Evolutionary conservation across 30 jellyfish, hydroid and myxozoan genomes (phyloP).

Genomic region (Haliclystus octoradiatus): DNA sequence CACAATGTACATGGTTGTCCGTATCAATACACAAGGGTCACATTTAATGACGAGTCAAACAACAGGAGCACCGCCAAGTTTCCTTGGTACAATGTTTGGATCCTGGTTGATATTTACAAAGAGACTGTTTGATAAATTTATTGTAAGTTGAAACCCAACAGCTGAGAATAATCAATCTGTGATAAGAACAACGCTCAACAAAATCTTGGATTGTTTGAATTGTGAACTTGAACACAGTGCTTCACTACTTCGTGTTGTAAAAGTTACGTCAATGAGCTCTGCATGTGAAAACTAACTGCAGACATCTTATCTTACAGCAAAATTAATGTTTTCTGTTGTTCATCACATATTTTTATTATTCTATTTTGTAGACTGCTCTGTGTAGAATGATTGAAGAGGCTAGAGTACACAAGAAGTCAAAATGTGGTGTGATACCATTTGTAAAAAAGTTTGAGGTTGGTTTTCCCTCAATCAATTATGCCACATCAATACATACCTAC

Average conservation of each 20-base stretch:
- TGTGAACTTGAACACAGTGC: too few relatives aligned
- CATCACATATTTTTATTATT: not conserved
- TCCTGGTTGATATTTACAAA: slow-evolving; percentile 82
- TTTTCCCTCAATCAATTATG: not conserved
- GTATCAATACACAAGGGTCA: slow-evolving; percentile 83
- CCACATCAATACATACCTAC: not conserved
- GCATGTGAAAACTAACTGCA: too few relatives aligned
- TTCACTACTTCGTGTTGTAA: too few relatives aligned
- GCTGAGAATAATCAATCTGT: not conserved
- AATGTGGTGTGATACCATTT: slow-evolving; percentile 72
- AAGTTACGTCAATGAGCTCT: too few relatives aligned
- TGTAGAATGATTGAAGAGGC: slow-evolving; percentile 62
- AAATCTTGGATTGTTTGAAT: too few relatives aligned
- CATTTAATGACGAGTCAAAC: slow-evolving; percentile 91
- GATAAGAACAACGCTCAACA: too few relatives aligned
- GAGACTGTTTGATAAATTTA: slow-evolving; percentile 68
- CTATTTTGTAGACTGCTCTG: slow-evolving; percentile 32
- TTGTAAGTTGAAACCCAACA: slow-evolving; percentile 36
- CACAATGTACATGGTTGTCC: slow-evolving; percentile 74
- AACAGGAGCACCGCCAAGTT: slow-evolving; percentile 92
- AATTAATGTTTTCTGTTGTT: too few relatives aligned
- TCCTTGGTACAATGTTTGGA: slow-evolving; percentile 91
- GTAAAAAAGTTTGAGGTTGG: slow-evolving; percentile 83
- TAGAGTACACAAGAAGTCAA: slow-evolving; percentile 53
- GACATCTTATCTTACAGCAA: not conserved